Conservation (phyloP, 2,888 invertebrate genomes). For the Subacronicta megacephala region DNA sequence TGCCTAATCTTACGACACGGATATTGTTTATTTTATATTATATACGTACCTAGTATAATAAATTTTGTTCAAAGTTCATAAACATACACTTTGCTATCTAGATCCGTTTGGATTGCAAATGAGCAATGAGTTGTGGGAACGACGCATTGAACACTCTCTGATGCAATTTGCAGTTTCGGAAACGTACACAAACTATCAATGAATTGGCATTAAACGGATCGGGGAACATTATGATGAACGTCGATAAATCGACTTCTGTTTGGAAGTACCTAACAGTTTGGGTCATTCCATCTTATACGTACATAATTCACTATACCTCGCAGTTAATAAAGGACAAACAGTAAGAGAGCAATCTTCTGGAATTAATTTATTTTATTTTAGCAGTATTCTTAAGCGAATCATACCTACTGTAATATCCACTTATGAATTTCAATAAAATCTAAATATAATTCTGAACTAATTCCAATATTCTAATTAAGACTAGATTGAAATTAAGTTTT, state of each 20-base stretch:
- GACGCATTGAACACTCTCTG: conserved; percentile 27
- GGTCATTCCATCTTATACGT: conserved; percentile 1
- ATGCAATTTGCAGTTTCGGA: conserved; percentile 29
- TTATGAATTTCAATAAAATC: too few species aligned
- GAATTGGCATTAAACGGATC: conserved; percentile 29
- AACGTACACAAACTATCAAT: conserved; percentile 28
- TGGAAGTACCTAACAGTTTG: conserved; percentile 3
- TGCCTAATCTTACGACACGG: too few species aligned
- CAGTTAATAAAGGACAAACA: conserved; percentile 3
- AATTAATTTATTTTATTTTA: too few species aligned
- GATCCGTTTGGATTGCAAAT: conserved; percentile 37
- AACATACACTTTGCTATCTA: conserved; percentile 17
- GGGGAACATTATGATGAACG: conserved; percentile 21
- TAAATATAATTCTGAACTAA: too few species aligned
- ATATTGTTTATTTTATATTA: too few species aligned
- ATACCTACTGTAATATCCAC: too few species aligned
- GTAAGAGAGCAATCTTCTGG: too few species aligned
- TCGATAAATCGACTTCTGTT: conserved; percentile 12
- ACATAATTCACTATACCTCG: conserved; percentile 1
- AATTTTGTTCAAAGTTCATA: conserved; percentile 8
- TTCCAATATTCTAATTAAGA: too few species aligned
- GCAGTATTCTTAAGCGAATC: too few species aligned
- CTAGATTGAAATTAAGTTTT: too few species aligned
- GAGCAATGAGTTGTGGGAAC: conserved; percentile 30
- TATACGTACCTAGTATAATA: too few species aligned